Percentiles rank a stretch among this genome's conserved stretches.
Conservation (phyloP, 2,797 vertebrate species). For the Cottoperca gobio region DNA sequence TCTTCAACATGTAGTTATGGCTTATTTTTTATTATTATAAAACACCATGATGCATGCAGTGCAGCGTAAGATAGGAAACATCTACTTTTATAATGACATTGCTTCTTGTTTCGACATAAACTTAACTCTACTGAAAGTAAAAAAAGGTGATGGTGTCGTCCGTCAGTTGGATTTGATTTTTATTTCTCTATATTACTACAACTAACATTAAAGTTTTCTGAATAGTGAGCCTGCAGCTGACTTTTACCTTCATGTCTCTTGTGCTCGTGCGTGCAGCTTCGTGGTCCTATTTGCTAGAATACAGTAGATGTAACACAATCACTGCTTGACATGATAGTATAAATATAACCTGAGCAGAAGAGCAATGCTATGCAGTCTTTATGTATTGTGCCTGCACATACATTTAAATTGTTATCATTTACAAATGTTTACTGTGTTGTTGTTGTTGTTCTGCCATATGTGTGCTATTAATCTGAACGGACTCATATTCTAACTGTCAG, state of each 20-base stretch:
- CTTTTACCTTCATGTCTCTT: neutral
- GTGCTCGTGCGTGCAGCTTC: neutral
- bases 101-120: neutral
- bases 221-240: neutral
- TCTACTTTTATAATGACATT: neutral
- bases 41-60: neutral
- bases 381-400: neutral
- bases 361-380: neutral
- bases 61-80: neutral
- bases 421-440: neutral
- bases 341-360: neutral
- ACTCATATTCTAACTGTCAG: neutral
- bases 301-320: slow-evolving; percentile 9
- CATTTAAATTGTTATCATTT: neutral
- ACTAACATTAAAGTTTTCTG: neutral
- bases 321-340: neutral
- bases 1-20: neutral
- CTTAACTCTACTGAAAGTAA: neutral
- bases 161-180: neutral
- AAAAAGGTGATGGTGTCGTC: neutral
- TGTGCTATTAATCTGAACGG: neutral
- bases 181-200: neutral
- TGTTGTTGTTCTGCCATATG: neutral
- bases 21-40: neutral
- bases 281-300: slow-evolving; percentile 37